Conservation (phyloP, 2,888 invertebrate species). For the Tenthredo notha region DNA sequence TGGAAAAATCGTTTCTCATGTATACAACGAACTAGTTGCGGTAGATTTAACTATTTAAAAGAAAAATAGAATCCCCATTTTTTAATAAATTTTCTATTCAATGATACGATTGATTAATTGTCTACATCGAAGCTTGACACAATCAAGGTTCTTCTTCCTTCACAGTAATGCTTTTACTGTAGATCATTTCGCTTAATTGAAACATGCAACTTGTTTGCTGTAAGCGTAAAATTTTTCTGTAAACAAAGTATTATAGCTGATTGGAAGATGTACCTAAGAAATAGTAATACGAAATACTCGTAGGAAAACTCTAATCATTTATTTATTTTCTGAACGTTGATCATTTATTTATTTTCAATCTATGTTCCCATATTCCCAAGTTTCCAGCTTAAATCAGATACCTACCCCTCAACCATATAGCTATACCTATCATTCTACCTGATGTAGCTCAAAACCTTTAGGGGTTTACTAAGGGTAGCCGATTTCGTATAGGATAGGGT, state of each 20-base stretch:
- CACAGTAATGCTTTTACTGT: not conserved
- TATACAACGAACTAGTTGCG: not conserved
- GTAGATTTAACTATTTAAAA: not conserved
- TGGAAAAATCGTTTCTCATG: not conserved
- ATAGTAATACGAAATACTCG: not conserved
- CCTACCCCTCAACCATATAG: not conserved
- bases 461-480: not conserved
- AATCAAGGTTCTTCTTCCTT: not conserved
- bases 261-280: not conserved
- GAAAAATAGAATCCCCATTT: not conserved
- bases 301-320: not conserved
- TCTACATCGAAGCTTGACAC: not conserved
- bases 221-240: not conserved
- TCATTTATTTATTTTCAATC: conserved; percentile 14
- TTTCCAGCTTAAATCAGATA: not conserved
- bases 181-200: not conserved
- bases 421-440: not conserved
- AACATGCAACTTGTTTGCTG: not conserved
- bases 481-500: not conserved
- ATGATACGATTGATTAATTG: not conserved
- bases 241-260: conserved; percentile 5
- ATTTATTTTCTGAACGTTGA: not conserved
- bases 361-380: not conserved
- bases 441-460: not conserved
- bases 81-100: not conserved